Percentiles rank a stretch among this genome's conserved stretches.
Evolutionary conservation across 2,797 vertebrate genomes (phyloP).

Genomic region (Mormyrops attenuatus): DNA sequence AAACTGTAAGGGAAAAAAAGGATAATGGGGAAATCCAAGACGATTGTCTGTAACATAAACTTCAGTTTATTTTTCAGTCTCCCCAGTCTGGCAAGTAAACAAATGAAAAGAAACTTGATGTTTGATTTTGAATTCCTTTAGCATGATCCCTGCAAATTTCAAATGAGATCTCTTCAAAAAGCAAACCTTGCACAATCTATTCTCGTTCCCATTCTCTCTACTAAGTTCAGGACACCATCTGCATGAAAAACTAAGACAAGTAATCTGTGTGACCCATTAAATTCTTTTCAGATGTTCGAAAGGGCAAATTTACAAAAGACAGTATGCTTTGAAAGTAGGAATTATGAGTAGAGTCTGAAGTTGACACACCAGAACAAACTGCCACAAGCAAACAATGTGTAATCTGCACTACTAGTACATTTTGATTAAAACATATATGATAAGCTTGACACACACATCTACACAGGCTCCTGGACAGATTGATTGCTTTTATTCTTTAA

Average conservation of each 20-base stretch:
- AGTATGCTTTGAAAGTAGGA: not conserved
- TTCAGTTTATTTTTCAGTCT: not conserved
- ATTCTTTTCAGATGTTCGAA: not conserved
- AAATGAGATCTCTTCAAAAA: not conserved
- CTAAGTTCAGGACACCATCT: not conserved
- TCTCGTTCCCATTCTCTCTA: not conserved
- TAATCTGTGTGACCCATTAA: not conserved
- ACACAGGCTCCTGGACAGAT: not conserved
- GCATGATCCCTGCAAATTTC: not conserved
- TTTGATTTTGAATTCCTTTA: not conserved
- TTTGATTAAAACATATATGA: not conserved
- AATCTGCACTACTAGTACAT: not conserved
- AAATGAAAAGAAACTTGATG: not conserved
- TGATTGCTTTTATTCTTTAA: not conserved
- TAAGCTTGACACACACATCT: not conserved
- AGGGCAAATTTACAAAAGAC: not conserved
- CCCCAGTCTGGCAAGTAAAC: slow-evolving; percentile 11
- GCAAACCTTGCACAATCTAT: not conserved
- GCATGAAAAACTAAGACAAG: not conserved
- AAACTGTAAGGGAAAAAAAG: slow-evolving; percentile 2
- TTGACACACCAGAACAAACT: not conserved
- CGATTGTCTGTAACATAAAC: not conserved
- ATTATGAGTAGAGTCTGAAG: not conserved
- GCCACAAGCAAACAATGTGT: not conserved
- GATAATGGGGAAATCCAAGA: slow-evolving; percentile 20